Evolutionary conservation across 2,113 vertebrate genomes (phyloP), one percentile per base, ranked within the genome.

Genomic region (Ranitomeya variabilis): DNA sequence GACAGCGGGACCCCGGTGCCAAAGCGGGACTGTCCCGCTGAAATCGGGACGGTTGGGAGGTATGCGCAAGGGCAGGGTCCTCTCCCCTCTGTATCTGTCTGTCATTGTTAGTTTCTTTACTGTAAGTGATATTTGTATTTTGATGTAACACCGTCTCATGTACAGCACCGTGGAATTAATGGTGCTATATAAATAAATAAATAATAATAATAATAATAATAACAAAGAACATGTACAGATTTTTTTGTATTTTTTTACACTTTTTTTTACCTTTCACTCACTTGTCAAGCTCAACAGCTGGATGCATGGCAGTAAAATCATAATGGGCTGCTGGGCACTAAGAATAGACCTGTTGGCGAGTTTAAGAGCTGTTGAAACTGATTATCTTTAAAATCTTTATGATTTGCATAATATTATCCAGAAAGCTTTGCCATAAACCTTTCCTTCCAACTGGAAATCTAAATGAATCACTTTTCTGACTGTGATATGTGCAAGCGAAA

Each of bases 401-500:
- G 67, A 62, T 60, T 86, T 88, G 83, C 59, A 62, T 69, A 88
- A 60, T 74, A 60, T 37, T 74, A 26, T 83, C 82, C 81, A 88
- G 18, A 59, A 81, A 31, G n/a, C 77, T 80, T 90, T 76, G 9
- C 77, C 51, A 26, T 15, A 86, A 74, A 21, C 26, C 86, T 86
- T 86, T 80, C 16, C 69, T 81, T 88, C 66, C 73, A 80, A 76
- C 76, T 54, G 12, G 11, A 78, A 59, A 73, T 86, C 85, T 54
- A 60, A 51, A 82, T 37, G 66, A 71, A 86, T 66, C 77, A 73
- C 23, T 12, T 1, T 6, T 21, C 54, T 86, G 76, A 89, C 37
- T 57, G 15, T 88, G 83, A 74, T 67, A 69, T 80, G 45, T 55
- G 45, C 73, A 77, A 87, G n/a, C 37, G 7, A 45, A 87, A 71